Evolutionary conservation across 2,797 vertebrate species (phyloP).

Genomic region (Sebastes minor): DNA sequence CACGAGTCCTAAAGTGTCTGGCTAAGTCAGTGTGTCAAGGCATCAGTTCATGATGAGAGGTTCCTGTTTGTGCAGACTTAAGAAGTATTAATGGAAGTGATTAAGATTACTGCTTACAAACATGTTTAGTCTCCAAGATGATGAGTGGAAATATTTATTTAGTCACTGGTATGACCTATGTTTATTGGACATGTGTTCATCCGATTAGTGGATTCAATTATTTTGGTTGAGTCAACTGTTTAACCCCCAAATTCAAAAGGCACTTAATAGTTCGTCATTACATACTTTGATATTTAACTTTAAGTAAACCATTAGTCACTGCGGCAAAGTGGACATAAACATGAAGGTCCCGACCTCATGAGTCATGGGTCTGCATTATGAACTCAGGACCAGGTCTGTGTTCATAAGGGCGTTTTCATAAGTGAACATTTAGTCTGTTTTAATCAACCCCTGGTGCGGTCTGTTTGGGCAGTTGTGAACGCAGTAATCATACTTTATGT

Average conservation of each 20-base stretch:
- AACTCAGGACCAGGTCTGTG: not conserved
- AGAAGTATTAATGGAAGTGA: not conserved
- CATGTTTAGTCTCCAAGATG: slow-evolving; percentile 43
- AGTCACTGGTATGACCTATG: not conserved
- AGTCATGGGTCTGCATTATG: not conserved
- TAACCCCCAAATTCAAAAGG: not conserved
- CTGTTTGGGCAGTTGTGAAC: no score
- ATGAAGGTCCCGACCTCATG: not conserved
- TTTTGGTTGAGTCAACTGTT: not conserved
- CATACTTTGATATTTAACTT: slow-evolving; percentile 2
- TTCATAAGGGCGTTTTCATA: no score
- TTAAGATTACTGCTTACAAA: not conserved
- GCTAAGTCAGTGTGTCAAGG: not conserved
- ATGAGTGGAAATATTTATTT: not conserved
- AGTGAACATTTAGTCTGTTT: no score
- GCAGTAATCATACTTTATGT: no score
- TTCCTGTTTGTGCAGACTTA: not conserved
- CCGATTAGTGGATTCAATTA: not conserved
- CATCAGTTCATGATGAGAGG: not conserved
- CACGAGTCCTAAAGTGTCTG: not conserved
- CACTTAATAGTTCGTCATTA: not conserved
- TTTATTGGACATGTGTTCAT: not conserved
- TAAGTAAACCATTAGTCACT: slow-evolving; percentile 2
- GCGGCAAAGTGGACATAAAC: not conserved
- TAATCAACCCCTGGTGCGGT: no score